These are phyloP conservation scores for Alouatta palliata DNA, from an alignment of 2,113 vertebrate genomes.

Conservation along the genomic window DNA sequence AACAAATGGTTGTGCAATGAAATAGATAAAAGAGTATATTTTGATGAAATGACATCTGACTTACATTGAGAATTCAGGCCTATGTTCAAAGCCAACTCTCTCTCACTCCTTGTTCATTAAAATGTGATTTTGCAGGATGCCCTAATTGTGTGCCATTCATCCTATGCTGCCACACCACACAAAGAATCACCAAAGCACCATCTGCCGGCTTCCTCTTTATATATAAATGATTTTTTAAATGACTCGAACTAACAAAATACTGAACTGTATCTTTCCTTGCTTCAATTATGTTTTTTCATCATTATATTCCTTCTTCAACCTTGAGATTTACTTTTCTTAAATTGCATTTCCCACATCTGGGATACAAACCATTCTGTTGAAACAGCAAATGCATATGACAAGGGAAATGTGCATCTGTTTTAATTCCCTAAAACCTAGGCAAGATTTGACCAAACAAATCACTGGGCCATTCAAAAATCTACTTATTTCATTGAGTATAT, in stretches of 20 bases:
- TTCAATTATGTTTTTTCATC: slow-evolving; percentile 64
- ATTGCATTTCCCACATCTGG: slow-evolving; percentile 60
- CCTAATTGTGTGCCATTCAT: not conserved
- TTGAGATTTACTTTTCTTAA: slow-evolving; percentile 67
- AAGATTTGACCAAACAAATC: slow-evolving; percentile 71
- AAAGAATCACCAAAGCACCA: not conserved
- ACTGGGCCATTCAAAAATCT: slow-evolving; percentile 59
- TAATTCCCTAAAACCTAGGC: slow-evolving; percentile 59
- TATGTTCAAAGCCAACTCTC: slow-evolving; percentile 3
- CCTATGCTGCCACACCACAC: not conserved
- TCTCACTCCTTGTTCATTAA: not conserved
- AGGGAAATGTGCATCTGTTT: slow-evolving; percentile 59
- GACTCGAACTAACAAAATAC: slow-evolving; percentile 57
- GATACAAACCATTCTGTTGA: slow-evolving; percentile 55
- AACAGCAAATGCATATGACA: slow-evolving; percentile 56
- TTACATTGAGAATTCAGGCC: not conserved
- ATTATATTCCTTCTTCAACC: slow-evolving; percentile 65
- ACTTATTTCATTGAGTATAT: slow-evolving; percentile 40
- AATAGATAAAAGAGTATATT: slow-evolving; percentile 35
- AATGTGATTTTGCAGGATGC: slow-evolving; percentile 5
- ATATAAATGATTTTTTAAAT: slow-evolving; percentile 48
- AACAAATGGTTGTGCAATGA: not conserved
- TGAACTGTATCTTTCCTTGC: slow-evolving; percentile 40
- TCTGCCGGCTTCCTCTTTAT: slow-evolving; percentile 36
- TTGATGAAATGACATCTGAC: slow-evolving; percentile 15